Conservation (phyloP, 2,888 invertebrate species). For the Agrotis puta region DNA sequence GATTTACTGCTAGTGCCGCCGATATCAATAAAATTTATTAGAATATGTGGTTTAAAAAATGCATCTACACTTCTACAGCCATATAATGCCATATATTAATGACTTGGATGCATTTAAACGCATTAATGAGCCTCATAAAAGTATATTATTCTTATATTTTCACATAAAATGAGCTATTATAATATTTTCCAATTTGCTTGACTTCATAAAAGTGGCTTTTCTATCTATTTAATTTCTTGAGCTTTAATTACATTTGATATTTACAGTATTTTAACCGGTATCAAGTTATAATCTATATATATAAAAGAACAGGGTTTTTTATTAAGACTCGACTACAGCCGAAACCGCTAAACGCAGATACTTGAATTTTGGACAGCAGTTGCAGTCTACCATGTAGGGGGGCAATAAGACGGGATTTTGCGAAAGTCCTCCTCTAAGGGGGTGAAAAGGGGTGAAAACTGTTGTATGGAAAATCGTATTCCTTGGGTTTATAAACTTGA, state of each 20-base stretch:
- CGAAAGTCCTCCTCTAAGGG: no score
- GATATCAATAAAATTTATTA: slow-evolving; percentile 36
- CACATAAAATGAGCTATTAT: slow-evolving; percentile 27
- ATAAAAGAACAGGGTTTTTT: no score
- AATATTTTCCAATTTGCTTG: slow-evolving; percentile 27
- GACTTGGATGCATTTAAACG: slow-evolving; percentile 35
- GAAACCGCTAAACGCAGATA: no score
- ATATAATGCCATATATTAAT: slow-evolving; percentile 36
- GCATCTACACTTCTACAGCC: neutral
- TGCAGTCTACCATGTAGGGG: no score
- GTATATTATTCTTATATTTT: slow-evolving; percentile 38
- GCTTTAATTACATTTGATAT: slow-evolving; percentile 7
- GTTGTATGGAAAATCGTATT: no score
- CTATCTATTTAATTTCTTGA: slow-evolving; percentile 9
- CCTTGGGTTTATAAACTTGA: no score
- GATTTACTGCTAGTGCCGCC: slow-evolving; percentile 12
- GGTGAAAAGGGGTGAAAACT: no score
- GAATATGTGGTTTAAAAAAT: slow-evolving; percentile 30
- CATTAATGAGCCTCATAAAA: slow-evolving; percentile 43
- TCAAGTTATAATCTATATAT: neutral
- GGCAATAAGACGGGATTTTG: no score
- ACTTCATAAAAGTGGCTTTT: slow-evolving; percentile 19
- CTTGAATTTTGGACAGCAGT: no score
- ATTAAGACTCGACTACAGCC: no score
- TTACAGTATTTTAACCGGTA: neutral